Conservation (phyloP, 2,888 invertebrate species). For the Dendrolimus houi region DNA sequence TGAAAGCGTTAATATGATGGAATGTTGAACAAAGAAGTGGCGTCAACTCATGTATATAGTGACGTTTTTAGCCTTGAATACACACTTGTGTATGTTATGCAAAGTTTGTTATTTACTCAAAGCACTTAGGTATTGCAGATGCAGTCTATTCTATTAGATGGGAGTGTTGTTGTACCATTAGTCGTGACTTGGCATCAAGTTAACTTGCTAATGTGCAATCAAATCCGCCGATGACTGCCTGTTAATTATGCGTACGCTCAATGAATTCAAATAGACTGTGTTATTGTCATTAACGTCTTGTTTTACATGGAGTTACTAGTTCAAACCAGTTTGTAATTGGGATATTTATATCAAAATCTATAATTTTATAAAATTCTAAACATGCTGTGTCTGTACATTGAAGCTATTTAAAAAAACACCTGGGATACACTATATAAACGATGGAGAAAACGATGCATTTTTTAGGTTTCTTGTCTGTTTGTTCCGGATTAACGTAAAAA, state of each 20-base stretch:
- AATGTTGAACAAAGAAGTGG: background rate
- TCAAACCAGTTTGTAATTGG: too few species aligned
- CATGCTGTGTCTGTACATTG: too few species aligned
- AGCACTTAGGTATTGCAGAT: background rate
- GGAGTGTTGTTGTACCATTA: conserved; percentile 47
- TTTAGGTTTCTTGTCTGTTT: too few species aligned
- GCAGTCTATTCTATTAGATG: conserved; percentile 20
- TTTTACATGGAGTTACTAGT: conserved; percentile 5
- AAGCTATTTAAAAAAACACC: too few species aligned
- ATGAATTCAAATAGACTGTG: conserved; percentile 55
- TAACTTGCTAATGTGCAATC: conserved; percentile 63
- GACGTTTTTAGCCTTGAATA: background rate
- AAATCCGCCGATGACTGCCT: conserved; percentile 50
- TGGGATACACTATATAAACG: too few species aligned
- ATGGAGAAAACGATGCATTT: too few species aligned
- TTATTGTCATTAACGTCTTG: conserved; percentile 41
- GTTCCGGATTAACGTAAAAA: too few species aligned
- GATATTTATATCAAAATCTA: too few species aligned
- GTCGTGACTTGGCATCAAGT: conserved; percentile 67
- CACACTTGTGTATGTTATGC: background rate
- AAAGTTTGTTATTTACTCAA: background rate
- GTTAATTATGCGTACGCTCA: conserved; percentile 63
- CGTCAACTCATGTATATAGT: background rate
- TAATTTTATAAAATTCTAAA: too few species aligned
- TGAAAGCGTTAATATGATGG: background rate